A percentile compares a stretch with the other conserved stretches of the same genome.
These are phyloP conservation scores for Nesoenas mayeri DNA, from an alignment of 2,113 vertebrate genomes.

Conservation along the genomic window DNA sequence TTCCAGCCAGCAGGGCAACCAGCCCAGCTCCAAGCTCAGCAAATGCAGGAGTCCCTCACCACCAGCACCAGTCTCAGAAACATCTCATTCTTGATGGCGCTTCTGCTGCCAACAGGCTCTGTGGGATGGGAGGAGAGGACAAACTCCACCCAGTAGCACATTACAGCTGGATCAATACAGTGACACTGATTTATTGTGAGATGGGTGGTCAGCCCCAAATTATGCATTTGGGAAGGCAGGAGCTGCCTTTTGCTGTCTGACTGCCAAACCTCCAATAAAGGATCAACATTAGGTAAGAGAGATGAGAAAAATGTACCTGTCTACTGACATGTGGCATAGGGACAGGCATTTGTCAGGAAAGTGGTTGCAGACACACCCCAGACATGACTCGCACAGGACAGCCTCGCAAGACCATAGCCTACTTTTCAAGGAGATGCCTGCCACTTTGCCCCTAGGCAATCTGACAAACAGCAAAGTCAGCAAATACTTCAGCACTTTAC, in stretches of 20 bases:
- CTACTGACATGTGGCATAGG: fast-evolving
- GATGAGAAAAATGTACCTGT: neutral
- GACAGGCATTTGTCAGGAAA: neutral
- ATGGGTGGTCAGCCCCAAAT: neutral
- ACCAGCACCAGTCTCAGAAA: neutral
- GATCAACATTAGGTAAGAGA: neutral
- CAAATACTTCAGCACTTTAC: neutral
- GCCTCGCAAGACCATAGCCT: neutral
- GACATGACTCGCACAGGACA: neutral
- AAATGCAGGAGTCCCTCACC: fast-evolving
- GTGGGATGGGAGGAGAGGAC: neutral
- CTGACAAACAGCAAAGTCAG: neutral
- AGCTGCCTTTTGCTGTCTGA: neutral
- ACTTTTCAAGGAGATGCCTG: neutral
- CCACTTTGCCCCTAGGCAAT: neutral
- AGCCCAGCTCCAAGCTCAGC: neutral
- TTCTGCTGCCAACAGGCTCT: neutral
- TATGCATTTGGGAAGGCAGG: neutral
- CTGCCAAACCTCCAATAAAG: neutral
- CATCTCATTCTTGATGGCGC: neutral
- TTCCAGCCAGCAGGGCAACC: neutral
- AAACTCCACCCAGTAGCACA: neutral
- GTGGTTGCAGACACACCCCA: neutral
- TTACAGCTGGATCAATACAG: neutral
- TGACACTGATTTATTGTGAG: neutral